Percentiles rank a stretch among this genome's conserved stretches.
phyloP scores from a whole-genome alignment of 2,797 vertebrate genomes.

The Poecile montanus region DNA sequence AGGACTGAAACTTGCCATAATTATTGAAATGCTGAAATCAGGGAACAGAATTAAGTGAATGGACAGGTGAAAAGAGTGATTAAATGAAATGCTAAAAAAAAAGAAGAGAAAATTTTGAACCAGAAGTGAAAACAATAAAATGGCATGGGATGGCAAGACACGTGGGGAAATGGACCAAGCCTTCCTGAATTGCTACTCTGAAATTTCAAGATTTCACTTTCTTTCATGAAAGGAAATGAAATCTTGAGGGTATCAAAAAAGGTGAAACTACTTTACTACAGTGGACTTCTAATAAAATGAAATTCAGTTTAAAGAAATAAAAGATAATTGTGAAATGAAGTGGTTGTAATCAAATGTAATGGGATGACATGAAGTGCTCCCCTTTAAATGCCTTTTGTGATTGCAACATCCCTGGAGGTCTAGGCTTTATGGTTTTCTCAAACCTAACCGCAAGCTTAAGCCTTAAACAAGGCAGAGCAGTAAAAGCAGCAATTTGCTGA shows the following conservation, averaged over 20 bases:
- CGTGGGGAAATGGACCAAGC: neutral
- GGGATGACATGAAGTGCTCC: neutral
- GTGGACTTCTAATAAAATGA: neutral
- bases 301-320: neutral
- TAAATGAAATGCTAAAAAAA: neutral
- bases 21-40: no score
- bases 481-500: neutral
- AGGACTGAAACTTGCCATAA: neutral
- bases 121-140: neutral
- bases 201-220: neutral
- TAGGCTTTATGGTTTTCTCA: neutral
- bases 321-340: neutral
- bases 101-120: neutral
- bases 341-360: neutral
- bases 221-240: neutral
- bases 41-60: neutral
- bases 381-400: neutral
- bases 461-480: neutral
- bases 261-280: neutral
- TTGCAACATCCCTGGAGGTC: neutral
- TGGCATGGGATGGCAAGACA: neutral
- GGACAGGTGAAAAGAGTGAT: neutral
- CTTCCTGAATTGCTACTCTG: neutral
- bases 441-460: neutral
- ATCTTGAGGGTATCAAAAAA: neutral